Conservation (phyloP, 2,797 vertebrate genomes). For the Neomorphus geoffroyi region DNA sequence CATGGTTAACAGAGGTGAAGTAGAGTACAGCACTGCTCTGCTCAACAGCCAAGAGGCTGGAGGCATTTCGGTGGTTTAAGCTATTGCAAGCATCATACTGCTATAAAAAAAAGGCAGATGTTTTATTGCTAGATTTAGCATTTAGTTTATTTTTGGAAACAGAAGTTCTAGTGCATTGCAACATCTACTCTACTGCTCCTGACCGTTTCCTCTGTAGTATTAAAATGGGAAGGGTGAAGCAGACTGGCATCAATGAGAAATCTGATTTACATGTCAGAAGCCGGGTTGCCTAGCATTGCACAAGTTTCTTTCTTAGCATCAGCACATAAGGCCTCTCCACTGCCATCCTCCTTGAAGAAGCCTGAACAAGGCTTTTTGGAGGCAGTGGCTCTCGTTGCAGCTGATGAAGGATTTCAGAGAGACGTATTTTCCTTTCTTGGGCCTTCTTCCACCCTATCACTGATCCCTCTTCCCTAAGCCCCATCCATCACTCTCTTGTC, state of each 20-base stretch:
- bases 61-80: neutral
- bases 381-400: neutral
- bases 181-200: neutral
- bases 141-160: neutral
- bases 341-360: neutral
- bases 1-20: neutral
- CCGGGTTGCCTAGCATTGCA: neutral
- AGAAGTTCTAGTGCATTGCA: neutral
- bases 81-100: neutral
- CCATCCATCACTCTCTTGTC: constrained; percentile 8
- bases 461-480: neutral
- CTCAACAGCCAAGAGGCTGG: neutral
- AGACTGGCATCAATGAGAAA: neutral
- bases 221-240: neutral
- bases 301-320: neutral
- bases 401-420: neutral
- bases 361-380: neutral
- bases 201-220: neutral
- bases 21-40: neutral
- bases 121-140: neutral
- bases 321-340: neutral
- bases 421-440: neutral
- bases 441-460: neutral
- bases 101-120: neutral
- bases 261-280: neutral